Base-by-base conservation (phyloP, 2,888 invertebrate genomes). In the Dicycla oo region DNA sequence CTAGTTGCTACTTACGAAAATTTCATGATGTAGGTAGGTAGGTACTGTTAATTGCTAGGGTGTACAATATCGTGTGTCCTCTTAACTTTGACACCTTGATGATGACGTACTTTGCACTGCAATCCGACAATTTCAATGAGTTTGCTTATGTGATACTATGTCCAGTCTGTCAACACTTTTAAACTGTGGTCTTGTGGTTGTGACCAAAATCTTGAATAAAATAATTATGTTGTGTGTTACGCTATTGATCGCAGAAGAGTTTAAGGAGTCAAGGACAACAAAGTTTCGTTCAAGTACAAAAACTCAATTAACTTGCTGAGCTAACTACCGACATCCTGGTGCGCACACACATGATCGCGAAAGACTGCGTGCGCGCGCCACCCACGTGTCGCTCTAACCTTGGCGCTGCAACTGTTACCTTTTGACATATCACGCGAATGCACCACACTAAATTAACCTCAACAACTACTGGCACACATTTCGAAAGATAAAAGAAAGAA, bases 301-400 rank as follows among this genome's bases (percentile, higher is more conserved):
- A 69, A 69, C 69, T 53, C 43, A 78, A 80, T 80, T 68, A 80
- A 53, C 23, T 69, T 56, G 34, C 57, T 61, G 57, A 67, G 43
- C 45, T 63, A 79, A 79, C 54, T 68, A 23, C 69, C 58, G 47
- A 82, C 76, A 82, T 82, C 81, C 76, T 82, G 67, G 49, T 76
- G 43, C 64, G 62, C 73, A 26, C 71, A 67, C 71, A 64, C 57
- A 70, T 67, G 56, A n/a, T 66, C 38, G 38, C 34, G 15, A 20
- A 38, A 34, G n/a, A 40, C 20, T 43, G 71, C 63, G n/a, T n/a
- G 67, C 65, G 68, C 47, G 74, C 78, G 74, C 66, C 71, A 66
- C 76, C 76, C 81, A 81, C 80, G 80, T 78, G 81, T 69, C 57
- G 64, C 57, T 73, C 79, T 75, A 81, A 83, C 83, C 83, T 83